Evolutionary conservation across 2,113 vertebrate species (phyloP).

Genomic region (Chamaea fasciata): DNA sequence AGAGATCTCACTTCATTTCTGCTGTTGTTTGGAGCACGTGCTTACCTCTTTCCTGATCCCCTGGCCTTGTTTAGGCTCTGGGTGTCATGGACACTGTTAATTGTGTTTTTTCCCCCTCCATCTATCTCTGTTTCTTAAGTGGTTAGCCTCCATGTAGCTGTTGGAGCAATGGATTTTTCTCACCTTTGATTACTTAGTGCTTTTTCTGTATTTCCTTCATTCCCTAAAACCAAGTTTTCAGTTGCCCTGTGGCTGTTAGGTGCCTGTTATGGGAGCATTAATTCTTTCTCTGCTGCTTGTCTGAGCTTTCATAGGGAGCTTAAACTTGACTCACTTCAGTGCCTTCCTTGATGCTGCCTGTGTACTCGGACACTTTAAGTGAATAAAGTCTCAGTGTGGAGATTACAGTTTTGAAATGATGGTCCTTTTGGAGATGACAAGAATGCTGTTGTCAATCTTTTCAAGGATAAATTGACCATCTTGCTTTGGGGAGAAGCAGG

Average conservation of each 20-base stretch:
- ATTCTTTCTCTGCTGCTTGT: not conserved
- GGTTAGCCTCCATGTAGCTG: not conserved
- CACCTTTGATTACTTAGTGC: not conserved
- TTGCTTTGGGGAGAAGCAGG: not conserved
- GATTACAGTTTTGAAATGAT: not conserved
- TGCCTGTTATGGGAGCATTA: not conserved
- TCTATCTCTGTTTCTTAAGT: not conserved
- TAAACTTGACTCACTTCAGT: not conserved
- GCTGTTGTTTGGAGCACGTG: rapidly evolving
- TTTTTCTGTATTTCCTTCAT: not conserved
- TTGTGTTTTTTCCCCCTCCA: not conserved
- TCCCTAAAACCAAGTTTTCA: not conserved
- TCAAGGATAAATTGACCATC: not conserved
- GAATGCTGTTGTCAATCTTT: not conserved
- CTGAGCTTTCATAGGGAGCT: not conserved
- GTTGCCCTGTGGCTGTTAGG: not conserved
- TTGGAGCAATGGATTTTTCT: not conserved
- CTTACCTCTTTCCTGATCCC: not conserved
- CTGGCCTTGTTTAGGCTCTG: not conserved
- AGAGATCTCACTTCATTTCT: not conserved
- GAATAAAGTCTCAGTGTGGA: rapidly evolving
- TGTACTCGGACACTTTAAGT: not conserved
- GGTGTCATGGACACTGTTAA: not conserved
- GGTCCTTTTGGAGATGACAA: not conserved
- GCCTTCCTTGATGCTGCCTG: not conserved